Evolutionary conservation across 2,888 invertebrate genomes (phyloP).

Genomic region (Periphyllus acericola): DNA sequence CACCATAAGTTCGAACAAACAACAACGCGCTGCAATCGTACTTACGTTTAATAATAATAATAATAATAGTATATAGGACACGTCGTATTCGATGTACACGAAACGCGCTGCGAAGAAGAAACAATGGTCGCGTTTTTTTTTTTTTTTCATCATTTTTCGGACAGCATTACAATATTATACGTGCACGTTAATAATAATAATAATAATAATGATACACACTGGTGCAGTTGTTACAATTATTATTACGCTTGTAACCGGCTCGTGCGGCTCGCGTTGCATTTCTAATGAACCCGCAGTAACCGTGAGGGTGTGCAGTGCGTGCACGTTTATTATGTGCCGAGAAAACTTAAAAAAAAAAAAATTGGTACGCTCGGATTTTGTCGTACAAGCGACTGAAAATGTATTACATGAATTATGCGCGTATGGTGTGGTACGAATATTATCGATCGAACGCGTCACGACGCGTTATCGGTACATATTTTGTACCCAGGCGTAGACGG

Average conservation of each 20-base stretch:
- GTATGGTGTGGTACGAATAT: neutral
- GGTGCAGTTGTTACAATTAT: constrained; percentile 39
- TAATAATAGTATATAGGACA: neutral
- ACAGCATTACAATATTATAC: constrained; percentile 21
- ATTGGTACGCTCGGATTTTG: too few species aligned
- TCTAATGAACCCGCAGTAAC: constrained; percentile 33
- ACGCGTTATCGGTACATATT: too few species aligned
- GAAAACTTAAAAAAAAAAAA: too few species aligned
- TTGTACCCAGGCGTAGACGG: neutral
- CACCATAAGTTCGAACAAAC: neutral
- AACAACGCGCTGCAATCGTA: constrained; percentile 15
- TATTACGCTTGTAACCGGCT: constrained; percentile 41
- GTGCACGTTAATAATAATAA: neutral
- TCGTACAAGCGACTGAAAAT: too few species aligned
- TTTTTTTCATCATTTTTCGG: neutral
- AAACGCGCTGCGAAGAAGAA: neutral
- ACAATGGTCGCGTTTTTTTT: constrained; percentile 46
- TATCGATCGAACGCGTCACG: neutral
- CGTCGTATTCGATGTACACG: neutral
- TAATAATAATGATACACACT: neutral
- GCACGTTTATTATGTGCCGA: too few species aligned
- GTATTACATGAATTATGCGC: too few species aligned
- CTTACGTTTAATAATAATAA: neutral
- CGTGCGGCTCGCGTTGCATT: constrained; percentile 60
- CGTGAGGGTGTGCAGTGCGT: too few species aligned